Percentiles rank a stretch among this genome's conserved stretches.
These are phyloP conservation scores for Nanorana parkeri DNA, from an alignment of 2,113 vertebrate genomes.

Conservation along the genomic window DNA sequence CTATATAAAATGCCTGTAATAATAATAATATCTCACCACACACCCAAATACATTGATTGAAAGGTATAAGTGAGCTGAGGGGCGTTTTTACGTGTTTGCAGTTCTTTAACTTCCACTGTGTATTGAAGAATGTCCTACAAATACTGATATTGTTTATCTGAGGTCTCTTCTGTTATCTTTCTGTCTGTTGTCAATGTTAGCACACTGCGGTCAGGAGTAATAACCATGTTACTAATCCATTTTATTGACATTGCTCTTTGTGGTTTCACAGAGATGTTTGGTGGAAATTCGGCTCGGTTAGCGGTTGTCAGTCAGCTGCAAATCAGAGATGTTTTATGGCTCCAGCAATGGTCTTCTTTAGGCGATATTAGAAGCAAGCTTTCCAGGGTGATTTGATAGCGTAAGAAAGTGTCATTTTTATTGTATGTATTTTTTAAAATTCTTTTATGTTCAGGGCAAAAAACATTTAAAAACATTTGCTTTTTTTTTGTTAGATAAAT, in stretches of 20 bases:
- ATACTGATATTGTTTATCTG: neutral
- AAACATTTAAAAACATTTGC: no score
- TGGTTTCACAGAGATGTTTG: neutral
- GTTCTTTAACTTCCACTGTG: no score
- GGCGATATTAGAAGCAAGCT: neutral
- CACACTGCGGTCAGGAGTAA: neutral
- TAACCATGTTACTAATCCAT: conserved; percentile 4
- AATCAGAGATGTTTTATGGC: neutral
- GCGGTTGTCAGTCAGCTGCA: conserved; percentile 17
- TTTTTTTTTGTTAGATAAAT: no score
- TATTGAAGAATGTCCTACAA: neutral
- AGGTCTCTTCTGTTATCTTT: neutral
- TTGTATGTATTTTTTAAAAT: no score
- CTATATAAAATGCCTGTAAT: no score
- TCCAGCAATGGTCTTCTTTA: conserved; percentile 4
- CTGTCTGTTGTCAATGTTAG: neutral
- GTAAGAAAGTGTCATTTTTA: no score
- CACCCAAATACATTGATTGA: no score
- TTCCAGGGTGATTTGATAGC: neutral
- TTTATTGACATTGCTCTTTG: conserved; percentile 6
- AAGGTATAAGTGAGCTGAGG: no score
- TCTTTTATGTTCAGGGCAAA: no score
- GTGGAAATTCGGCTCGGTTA: neutral
- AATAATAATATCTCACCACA: no score
- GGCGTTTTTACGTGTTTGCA: no score